phyloP scores from a whole-genome alignment of 1,140 invertebrate species.

The Brachionus rotundiformis region DNA sequence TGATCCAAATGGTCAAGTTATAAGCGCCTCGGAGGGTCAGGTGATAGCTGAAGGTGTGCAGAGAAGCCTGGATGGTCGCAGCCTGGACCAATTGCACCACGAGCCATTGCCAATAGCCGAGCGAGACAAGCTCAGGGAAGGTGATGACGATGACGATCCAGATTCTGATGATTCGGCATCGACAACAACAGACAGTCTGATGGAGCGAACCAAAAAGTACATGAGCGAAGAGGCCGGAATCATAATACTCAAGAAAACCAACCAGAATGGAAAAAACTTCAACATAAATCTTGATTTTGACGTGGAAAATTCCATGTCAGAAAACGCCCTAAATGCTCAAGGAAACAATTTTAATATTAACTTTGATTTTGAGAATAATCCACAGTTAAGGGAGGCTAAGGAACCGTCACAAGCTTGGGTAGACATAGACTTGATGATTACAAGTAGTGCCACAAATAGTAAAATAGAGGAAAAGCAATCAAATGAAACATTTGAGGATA shows the following conservation, averaged over 20 bases:
- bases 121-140: background rate
- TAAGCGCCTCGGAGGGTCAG: conserved; percentile 33
- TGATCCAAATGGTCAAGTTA: conserved; percentile 47
- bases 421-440: conserved; percentile 46
- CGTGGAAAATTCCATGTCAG: background rate
- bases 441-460: conserved; percentile 43
- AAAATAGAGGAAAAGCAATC: conserved; percentile 27
- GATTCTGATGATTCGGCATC: conserved; percentile 10
- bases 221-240: conserved; percentile 49
- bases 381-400: background rate
- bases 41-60: conserved; percentile 44
- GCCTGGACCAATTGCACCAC: background rate
- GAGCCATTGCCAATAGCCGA: background rate
- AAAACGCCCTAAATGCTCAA: background rate
- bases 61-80: background rate
- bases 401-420: conserved; percentile 10
- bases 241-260: conserved; percentile 18
- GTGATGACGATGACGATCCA: background rate
- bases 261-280: conserved; percentile 21
- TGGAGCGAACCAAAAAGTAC: conserved; percentile 49
- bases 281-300: conserved; percentile 49
- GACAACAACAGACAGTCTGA: conserved; percentile 33
- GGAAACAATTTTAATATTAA: conserved; percentile 41
- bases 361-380: conserved; percentile 48
- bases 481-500: conserved; percentile 19